phyloP scores from a whole-genome alignment of 2,888 invertebrate species.

The Ditylenchus weischeri region DNA sequence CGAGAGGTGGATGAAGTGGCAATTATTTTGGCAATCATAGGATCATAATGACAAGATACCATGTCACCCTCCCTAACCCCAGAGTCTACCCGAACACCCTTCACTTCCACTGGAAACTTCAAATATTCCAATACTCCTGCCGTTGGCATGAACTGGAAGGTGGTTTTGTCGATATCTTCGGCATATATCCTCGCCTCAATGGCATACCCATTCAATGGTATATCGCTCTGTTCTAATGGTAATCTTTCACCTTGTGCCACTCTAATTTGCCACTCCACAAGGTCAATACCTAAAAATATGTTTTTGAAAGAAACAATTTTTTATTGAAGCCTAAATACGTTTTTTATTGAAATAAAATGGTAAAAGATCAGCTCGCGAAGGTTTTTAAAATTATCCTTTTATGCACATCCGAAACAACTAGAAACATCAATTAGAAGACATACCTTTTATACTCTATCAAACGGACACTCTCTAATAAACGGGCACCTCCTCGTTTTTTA shows the following conservation, averaged over 20 bases:
- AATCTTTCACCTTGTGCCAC: slow-evolving; percentile 83
- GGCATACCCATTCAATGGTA: slow-evolving; percentile 73
- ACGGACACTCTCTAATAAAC: too few species aligned
- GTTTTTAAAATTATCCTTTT: too few species aligned
- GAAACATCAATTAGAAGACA: too few species aligned
- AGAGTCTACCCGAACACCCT: slow-evolving; percentile 76
- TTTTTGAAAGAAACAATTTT: too few species aligned
- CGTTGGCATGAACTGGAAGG: slow-evolving; percentile 78
- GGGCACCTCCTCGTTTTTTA: too few species aligned
- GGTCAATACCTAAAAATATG: slow-evolving; percentile 66
- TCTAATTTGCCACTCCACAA: slow-evolving; percentile 89
- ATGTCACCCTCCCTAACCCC: slow-evolving; percentile 72
- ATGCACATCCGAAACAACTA: too few species aligned
- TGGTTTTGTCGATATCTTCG: slow-evolving; percentile 68
- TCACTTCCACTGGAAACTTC: slow-evolving; percentile 40
- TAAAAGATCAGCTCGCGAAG: too few species aligned
- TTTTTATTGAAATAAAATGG: too few species aligned
- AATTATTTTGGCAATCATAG: slow-evolving; percentile 97
- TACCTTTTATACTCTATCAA: too few species aligned
- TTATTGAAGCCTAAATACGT: too few species aligned
- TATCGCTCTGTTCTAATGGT: slow-evolving; percentile 76
- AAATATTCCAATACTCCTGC: slow-evolving; percentile 67
- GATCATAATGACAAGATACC: slow-evolving; percentile 90
- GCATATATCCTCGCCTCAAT: slow-evolving; percentile 96
- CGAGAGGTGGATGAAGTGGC: slow-evolving; percentile 74